These are phyloP conservation scores for Calcarius ornatus DNA, from an alignment of 2,113 vertebrate genomes.

Conservation along the genomic window DNA sequence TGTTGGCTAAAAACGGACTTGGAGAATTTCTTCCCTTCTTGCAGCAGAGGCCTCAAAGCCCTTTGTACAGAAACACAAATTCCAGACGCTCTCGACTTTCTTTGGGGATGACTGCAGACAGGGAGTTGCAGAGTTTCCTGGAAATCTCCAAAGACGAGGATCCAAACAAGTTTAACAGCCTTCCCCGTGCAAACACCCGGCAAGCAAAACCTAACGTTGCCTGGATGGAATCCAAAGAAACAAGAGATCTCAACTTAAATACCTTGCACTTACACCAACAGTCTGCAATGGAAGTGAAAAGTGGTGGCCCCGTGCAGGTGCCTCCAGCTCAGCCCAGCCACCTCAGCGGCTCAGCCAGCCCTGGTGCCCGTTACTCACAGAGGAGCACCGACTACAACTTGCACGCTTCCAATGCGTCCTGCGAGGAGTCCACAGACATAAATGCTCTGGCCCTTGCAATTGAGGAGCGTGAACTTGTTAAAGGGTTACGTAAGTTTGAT, in stretches of 20 bases:
- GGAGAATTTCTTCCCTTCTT: slow-evolving; percentile 81
- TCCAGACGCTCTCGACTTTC: slow-evolving; percentile 88
- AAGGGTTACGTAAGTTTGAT: slow-evolving; percentile 79
- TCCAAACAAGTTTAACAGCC: slow-evolving; percentile 82
- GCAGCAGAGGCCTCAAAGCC: slow-evolving; percentile 82
- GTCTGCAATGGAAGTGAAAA: not conserved
- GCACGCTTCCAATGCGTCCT: slow-evolving; percentile 20
- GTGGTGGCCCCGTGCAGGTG: not conserved
- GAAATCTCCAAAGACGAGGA: slow-evolving; percentile 78
- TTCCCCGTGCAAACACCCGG: slow-evolving; percentile 78
- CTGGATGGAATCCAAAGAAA: slow-evolving; percentile 76
- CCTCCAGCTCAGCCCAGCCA: not conserved
- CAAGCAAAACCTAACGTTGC: slow-evolving; percentile 64
- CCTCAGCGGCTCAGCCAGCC: not conserved
- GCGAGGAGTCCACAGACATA: slow-evolving; percentile 36
- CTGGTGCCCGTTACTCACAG: not conserved
- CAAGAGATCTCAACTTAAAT: slow-evolving; percentile 64
- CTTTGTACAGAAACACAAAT: slow-evolving; percentile 81
- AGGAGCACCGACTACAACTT: not conserved
- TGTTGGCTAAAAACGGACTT: slow-evolving; percentile 83
- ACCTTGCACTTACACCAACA: slow-evolving; percentile 40
- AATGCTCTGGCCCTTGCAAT: slow-evolving; percentile 78
- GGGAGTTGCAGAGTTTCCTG: slow-evolving; percentile 85
- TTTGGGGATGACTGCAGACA: slow-evolving; percentile 77
- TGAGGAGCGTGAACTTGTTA: slow-evolving; percentile 82